Conservation (phyloP, 2,113 vertebrate genomes). For the Tyto alba region DNA sequence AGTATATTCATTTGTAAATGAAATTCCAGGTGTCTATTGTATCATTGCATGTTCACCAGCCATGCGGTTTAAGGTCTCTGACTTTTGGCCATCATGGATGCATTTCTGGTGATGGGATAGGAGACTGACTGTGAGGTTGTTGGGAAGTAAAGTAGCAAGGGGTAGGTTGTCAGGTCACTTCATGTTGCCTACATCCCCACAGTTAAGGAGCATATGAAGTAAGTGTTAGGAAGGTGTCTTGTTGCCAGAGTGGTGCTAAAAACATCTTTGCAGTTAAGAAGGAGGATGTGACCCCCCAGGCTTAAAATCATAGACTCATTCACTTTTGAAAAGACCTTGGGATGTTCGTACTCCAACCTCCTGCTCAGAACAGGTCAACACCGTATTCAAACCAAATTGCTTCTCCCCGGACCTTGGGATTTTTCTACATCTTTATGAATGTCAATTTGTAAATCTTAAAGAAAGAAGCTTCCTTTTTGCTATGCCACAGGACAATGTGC, state of each 20-base stretch:
- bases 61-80: background rate
- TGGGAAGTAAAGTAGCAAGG: background rate
- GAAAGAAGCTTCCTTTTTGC: background rate
- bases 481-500: background rate
- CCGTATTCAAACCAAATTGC: background rate
- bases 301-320: background rate
- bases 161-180: background rate
- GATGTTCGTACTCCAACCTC: background rate
- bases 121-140: background rate
- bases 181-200: fast-evolving
- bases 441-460: background rate
- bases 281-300: background rate
- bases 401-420: background rate
- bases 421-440: background rate
- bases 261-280: background rate
- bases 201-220: background rate
- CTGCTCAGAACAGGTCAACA: background rate
- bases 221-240: background rate
- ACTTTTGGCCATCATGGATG: background rate
- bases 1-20: background rate
- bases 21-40: background rate
- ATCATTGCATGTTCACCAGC: background rate
- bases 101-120: background rate
- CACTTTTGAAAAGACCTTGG: background rate
- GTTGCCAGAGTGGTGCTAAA: background rate